phyloP scores from a whole-genome alignment of 2,797 vertebrate genomes.

The Neosilurus mollespiculum region DNA sequence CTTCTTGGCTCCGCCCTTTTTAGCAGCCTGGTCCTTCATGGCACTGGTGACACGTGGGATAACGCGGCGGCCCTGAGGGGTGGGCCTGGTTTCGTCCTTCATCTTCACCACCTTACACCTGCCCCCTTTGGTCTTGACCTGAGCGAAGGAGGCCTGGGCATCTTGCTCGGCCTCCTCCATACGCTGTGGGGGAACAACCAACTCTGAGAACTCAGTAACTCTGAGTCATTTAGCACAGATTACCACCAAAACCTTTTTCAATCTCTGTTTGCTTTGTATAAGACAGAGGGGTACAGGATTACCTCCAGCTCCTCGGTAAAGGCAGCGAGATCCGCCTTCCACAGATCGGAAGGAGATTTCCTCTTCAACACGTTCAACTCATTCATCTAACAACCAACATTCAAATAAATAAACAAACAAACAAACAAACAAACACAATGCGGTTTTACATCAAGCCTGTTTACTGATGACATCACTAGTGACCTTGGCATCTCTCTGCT shows the following conservation, averaged over 20 bases:
- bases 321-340: constrained; percentile 87
- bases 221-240: no score
- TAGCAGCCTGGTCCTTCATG: constrained; percentile 91
- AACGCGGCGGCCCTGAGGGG: constrained; percentile 84
- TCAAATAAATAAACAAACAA: neutral
- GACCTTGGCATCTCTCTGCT: constrained; percentile 88
- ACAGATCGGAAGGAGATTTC: constrained; percentile 82
- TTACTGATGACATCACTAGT: neutral
- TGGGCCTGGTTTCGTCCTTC: constrained; percentile 85
- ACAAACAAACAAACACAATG: neutral
- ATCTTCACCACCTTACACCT: constrained; percentile 77
- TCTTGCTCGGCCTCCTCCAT: constrained; percentile 82
- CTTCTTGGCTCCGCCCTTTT: constrained; percentile 77
- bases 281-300: neutral
- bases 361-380: constrained; percentile 82
- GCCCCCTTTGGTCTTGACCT: constrained; percentile 71
- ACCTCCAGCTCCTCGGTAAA: constrained; percentile 90
- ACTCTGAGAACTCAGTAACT: no score
- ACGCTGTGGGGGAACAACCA: constrained; percentile 64
- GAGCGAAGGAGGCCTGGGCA: constrained; percentile 57
- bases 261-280: neutral
- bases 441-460: neutral
- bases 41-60: constrained; percentile 84
- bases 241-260: no score
- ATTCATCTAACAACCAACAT: constrained; percentile 58